Conservation (phyloP, 2,797 vertebrate genomes). For the Acanthopagrus latus region DNA sequence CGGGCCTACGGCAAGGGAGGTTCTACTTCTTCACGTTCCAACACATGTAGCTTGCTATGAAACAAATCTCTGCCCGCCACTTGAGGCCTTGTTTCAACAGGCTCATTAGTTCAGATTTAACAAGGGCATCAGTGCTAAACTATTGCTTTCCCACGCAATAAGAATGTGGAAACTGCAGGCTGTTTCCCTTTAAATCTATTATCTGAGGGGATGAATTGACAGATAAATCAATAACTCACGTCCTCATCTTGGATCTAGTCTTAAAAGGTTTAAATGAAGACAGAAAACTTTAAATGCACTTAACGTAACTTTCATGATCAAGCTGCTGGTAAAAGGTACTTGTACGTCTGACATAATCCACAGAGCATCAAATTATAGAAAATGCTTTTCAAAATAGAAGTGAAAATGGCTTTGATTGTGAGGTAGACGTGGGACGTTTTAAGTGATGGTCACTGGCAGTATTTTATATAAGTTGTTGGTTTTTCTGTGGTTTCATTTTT, state of each 20-base stretch:
- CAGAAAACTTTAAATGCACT: neutral
- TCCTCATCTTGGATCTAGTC: neutral
- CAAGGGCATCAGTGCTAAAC: slow-evolving; percentile 42
- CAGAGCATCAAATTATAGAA: neutral
- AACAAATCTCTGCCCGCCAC: slow-evolving; percentile 53
- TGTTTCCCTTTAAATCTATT: slow-evolving; percentile 5
- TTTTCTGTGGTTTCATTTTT: too few species aligned
- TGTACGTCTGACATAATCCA: neutral
- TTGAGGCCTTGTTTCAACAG: slow-evolving; percentile 30
- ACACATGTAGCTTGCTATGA: slow-evolving; percentile 15
- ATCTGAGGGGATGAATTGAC: neutral
- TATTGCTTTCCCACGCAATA: slow-evolving; percentile 10
- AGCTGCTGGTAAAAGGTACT: neutral
- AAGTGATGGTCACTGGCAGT: neutral
- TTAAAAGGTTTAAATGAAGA: neutral
- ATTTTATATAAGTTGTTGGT: neutral
- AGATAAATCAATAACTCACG: neutral
- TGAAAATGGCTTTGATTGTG: neutral
- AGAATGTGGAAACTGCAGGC: slow-evolving; percentile 1
- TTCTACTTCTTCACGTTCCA: slow-evolving; percentile 8
- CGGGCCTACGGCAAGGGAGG: slow-evolving; percentile 28
- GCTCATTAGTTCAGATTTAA: slow-evolving; percentile 59
- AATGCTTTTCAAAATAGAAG: neutral
- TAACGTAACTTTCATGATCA: neutral
- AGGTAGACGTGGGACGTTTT: neutral